Percentiles rank a stretch among this genome's conserved stretches.
Evolutionary conservation across 2,888 invertebrate genomes (phyloP).

Genomic region (Formica aserva): DNA sequence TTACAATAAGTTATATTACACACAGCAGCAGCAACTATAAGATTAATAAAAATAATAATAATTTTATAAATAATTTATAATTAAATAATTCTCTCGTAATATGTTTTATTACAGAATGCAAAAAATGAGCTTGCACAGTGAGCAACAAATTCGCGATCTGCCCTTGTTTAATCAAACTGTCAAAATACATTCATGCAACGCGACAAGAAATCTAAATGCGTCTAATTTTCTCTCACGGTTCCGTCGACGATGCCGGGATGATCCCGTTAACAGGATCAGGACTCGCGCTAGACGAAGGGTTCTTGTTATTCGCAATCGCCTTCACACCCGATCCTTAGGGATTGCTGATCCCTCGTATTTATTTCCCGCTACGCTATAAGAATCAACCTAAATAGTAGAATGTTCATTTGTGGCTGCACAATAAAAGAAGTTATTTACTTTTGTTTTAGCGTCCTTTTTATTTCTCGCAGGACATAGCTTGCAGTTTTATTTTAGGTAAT

Average conservation of each 20-base stretch:
- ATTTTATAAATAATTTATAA: not conserved
- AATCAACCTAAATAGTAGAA: conserved; percentile 68
- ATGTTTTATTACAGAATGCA: not conserved
- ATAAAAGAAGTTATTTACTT: conserved; percentile 65
- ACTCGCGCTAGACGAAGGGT: conserved; percentile 79
- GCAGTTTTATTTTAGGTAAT: not conserved
- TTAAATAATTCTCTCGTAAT: not conserved
- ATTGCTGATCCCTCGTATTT: conserved; percentile 69
- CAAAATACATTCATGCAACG: conserved; percentile 45
- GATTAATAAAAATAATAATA: not conserved
- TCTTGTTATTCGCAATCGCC: conserved; percentile 81
- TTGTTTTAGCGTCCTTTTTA: not conserved
- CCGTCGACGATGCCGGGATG: conserved; percentile 73
- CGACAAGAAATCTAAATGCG: conserved; percentile 59
- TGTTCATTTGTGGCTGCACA: conserved; percentile 69
- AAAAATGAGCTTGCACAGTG: not conserved
- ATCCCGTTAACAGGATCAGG: conserved; percentile 85
- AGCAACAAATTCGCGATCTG: not conserved
- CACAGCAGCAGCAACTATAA: not conserved
- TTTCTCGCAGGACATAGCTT: not conserved
- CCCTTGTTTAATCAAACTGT: not conserved
- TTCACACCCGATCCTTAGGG: conserved; percentile 80
- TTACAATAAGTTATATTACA: not conserved
- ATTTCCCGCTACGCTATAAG: conserved; percentile 56
- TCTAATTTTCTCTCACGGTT: conserved; percentile 73